A percentile compares a stretch with the other conserved stretches of the same genome.
Evolutionary conservation across 2,113 vertebrate species (phyloP).

Genomic region (Sorex araneus): DNA sequence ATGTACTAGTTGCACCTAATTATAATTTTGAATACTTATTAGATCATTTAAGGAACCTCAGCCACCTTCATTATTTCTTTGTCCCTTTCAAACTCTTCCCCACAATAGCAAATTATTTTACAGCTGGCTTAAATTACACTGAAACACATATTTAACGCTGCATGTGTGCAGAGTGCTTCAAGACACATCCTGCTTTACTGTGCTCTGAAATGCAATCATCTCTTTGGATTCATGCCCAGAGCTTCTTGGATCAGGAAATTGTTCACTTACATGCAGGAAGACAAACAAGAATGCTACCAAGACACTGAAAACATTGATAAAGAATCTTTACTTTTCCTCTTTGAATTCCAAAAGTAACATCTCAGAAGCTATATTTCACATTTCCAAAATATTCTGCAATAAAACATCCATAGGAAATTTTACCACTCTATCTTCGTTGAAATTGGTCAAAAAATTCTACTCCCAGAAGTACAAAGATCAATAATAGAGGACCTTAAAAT

Average conservation of each 20-base stretch:
- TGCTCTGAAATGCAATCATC: slow-evolving; percentile 37
- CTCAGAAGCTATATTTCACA: background rate
- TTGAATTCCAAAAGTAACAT: slow-evolving; percentile 27
- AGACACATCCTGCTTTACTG: slow-evolving; percentile 12
- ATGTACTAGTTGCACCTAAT: slow-evolving; percentile 38
- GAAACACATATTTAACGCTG: background rate
- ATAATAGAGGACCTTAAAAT: background rate
- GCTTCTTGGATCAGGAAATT: slow-evolving; percentile 12
- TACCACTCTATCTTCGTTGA: background rate
- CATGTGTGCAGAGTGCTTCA: background rate
- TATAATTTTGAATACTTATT: slow-evolving; percentile 63
- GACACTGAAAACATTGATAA: background rate
- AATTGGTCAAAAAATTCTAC: slow-evolving; percentile 24
- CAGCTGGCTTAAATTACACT: slow-evolving; percentile 1
- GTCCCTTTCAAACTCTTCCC: slow-evolving; percentile 44
- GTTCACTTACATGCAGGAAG: slow-evolving; percentile 12
- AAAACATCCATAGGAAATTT: slow-evolving; percentile 1
- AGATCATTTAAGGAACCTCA: slow-evolving; percentile 47
- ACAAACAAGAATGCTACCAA: background rate
- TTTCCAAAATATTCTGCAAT: slow-evolving; percentile 20
- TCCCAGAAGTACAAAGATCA: background rate
- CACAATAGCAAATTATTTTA: slow-evolving; percentile 49
- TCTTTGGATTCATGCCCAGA: background rate
- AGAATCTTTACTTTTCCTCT: slow-evolving; percentile 41
- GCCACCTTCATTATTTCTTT: slow-evolving; percentile 43